Base-by-base conservation (phyloP, 1,140 invertebrate genomes). In the Dreissena polymorpha region DNA sequence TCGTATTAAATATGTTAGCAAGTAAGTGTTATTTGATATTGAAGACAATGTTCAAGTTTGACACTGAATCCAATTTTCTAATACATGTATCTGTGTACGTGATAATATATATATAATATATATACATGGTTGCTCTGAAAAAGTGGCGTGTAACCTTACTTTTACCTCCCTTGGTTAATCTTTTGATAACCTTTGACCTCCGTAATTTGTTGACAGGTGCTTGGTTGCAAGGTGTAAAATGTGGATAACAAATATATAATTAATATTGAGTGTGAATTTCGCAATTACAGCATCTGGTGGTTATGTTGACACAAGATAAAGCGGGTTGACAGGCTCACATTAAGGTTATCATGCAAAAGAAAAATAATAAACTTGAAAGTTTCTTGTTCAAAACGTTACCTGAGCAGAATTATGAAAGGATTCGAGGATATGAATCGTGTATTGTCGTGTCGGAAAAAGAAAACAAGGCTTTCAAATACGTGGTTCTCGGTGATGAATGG, bases 401-500 rank as follows among this genome's bases (percentile, higher is more conserved):
- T 25, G 90, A 90, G 23, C 89, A 92, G 63, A 86, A 87, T 12
- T 91, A 88, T 80, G 91, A 93, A 68, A 82, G 92, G 72, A 90
- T 93, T 53, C 89, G 92, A n/a, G 91, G 88, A 13, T 92, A 93
- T 71, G 92, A 93, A 78, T 89, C 92, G 16, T 93, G 91, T 76
- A 90, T 93, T 79, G 89, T 92, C 69, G 88, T 91, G 14, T 91
- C 90, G n/a, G 90, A 92, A 57, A 89, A 88, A 72, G 91, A 92
- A 73, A 90, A 92, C 57, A 92, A 92, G 71, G 88, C 89, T 0
- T 93, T 92, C 83, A 92, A 91, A 78, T 93, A 89, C 83, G 87
- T 91, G 12, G 85, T 93, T 53, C 79, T 93, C 0, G 88, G 88
- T 51, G 91, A 93, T 74, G 91, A 93, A 65, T 91, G 87, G 76